These are phyloP conservation scores for Xiphophorus couchianus DNA, from an alignment of 2,113 vertebrate genomes.

Conservation along the genomic window DNA sequence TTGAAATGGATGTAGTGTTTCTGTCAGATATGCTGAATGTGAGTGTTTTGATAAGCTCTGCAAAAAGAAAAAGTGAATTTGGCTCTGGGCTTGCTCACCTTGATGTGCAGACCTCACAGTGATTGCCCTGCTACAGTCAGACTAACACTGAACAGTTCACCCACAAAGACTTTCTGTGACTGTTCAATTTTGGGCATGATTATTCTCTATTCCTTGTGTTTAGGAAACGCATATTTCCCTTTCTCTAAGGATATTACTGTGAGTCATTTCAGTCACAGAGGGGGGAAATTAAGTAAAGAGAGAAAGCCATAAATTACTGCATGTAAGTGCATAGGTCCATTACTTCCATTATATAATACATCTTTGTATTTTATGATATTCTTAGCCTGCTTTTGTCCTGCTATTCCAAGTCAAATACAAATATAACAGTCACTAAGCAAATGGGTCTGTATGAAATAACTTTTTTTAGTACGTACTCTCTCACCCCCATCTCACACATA, in stretches of 20 bases:
- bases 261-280: conserved; percentile 73
- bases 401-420: conserved; percentile 77
- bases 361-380: conserved; percentile 78
- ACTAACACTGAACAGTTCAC: conserved; percentile 37
- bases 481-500: not conserved
- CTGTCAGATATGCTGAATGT: conserved; percentile 42
- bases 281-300: conserved; percentile 70
- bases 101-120: conserved; percentile 30
- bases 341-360: conserved; percentile 74
- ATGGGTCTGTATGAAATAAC: conserved; percentile 65
- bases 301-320: conserved; percentile 66
- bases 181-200: conserved; percentile 50
- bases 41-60: conserved; percentile 53
- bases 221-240: conserved; percentile 56
- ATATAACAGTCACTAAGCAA: conserved; percentile 75
- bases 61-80: conserved; percentile 29
- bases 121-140: not conserved
- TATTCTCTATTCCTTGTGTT: conserved; percentile 56
- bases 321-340: conserved; percentile 66
- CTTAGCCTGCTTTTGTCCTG: conserved; percentile 63
- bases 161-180: conserved; percentile 41
- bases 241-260: conserved; percentile 69
- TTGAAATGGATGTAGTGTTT: conserved; percentile 61
- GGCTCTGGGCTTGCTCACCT: conserved; percentile 22
- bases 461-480: conserved; percentile 39